Evolutionary conservation across 2,797 vertebrate genomes (phyloP), one percentile per base, ranked within the genome.

Genomic region (Sebastes diaconus): DNA sequence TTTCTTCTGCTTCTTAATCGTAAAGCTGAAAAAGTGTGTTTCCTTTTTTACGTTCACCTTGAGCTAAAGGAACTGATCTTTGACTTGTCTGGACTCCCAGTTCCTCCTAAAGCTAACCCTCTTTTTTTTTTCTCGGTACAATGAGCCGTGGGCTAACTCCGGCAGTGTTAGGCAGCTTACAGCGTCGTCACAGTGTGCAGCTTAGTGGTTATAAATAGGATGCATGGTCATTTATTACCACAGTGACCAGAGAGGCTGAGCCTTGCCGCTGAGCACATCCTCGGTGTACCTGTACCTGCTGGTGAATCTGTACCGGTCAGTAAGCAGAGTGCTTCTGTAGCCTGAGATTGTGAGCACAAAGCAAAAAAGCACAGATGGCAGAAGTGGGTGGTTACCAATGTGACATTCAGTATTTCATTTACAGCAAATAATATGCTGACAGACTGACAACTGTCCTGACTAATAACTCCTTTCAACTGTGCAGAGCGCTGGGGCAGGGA

Each of bases 141-240:
- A 8, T 89, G 87, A 93, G 65, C 87, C 79, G 5, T 42, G 54
- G 78, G 52, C 84, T 88, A 88, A 91, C 89, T 73, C 75, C 2
- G 79, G 50, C 64, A 75, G 86, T 9, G 83, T 82, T 93, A 95
- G 94, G 90, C 92, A 93, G 95, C 93, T 95, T 96, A 96, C 65
- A 79, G 85, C 54, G 75, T 81, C 75, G 73, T 93, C 90, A 92
- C 84, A 77, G 80, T 81, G 86, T 87, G 65, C 78, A 75, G 95
- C 91, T 96, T 96, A 96, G 84, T n/a, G 25, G 92, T 90, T 95
- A 95, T 94, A 95, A 96, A 96, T 96, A 96, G 95, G 90, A 87
- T 80, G 79, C 85, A 22, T 87, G 83, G 85, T 93, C 92, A 91
- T 93, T 94, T 93, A 93, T 94, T 87, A 92, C 91, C 89, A 92